Evolutionary conservation across 2,113 vertebrate genomes (phyloP).

Genomic region (Gracilinanus agilis): DNA sequence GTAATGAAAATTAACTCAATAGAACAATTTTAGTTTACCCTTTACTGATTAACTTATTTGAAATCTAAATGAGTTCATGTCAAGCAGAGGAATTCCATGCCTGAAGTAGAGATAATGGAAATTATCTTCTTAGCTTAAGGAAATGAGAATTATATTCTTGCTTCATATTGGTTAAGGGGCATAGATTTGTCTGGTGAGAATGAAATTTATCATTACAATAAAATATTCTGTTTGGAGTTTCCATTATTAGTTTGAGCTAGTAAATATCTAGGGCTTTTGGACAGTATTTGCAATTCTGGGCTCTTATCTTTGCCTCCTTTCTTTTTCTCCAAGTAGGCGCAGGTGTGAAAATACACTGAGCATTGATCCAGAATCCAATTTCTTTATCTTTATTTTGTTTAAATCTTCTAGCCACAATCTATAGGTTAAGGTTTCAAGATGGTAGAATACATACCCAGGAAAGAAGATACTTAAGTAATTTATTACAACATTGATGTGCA

Average conservation of each 20-base stretch:
- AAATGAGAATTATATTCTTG: background rate
- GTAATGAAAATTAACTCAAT: background rate
- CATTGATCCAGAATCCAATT: background rate
- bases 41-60: background rate
- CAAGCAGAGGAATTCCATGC: background rate
- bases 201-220: background rate
- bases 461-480: background rate
- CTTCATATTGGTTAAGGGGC: background rate
- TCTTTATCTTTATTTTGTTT: slow-evolving; percentile 36
- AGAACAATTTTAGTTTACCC: background rate
- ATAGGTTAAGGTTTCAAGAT: slow-evolving; percentile 16
- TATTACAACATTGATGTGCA: background rate
- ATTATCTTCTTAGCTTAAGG: background rate
- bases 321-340: background rate
- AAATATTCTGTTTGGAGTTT: background rate
- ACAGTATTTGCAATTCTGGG: background rate
- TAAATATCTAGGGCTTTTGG: background rate
- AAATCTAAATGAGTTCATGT: rapidly evolving
- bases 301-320: background rate
- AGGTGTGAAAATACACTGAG: background rate
- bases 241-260: background rate
- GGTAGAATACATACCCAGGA: slow-evolving; percentile 37
- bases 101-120: background rate
- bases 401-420: background rate
- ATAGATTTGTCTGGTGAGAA: background rate